Conservation (phyloP, 2,113 vertebrate genomes). For the Ibidorhyncha struthersii region DNA sequence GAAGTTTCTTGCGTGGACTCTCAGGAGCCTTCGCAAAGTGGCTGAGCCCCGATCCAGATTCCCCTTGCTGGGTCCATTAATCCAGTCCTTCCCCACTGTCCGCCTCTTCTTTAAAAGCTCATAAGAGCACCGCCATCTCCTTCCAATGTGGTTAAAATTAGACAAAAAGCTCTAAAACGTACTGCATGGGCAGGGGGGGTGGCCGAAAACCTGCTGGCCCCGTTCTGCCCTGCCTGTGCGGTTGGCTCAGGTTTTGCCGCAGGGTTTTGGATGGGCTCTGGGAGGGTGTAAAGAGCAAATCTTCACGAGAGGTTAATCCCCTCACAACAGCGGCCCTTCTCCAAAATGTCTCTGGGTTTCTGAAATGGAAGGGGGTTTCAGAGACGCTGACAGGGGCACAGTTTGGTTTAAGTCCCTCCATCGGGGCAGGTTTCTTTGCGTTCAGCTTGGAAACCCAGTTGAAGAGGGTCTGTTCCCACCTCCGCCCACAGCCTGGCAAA, state of each 20-base stretch:
- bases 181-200: fast-evolving
- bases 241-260: background rate
- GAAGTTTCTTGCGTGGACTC: background rate
- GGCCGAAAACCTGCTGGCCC: background rate
- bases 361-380: background rate
- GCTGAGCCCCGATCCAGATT: background rate
- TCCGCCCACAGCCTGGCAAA: background rate
- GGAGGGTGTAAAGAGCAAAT: background rate
- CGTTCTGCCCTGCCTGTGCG: fast-evolving
- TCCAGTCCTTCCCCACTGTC: background rate
- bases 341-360: background rate
- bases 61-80: background rate
- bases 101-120: background rate
- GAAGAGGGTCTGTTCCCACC: background rate
- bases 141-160: background rate
- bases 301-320: background rate
- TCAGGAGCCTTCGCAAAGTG: background rate
- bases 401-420: background rate
- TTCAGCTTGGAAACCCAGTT: background rate
- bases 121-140: fast-evolving
- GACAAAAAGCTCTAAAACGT: background rate
- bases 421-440: background rate
- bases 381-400: background rate
- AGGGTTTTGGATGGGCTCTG: background rate
- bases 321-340: fast-evolving